These are phyloP conservation scores for Malurus melanocephalus DNA, from an alignment of 2,113 vertebrate species.

Conservation along the genomic window DNA sequence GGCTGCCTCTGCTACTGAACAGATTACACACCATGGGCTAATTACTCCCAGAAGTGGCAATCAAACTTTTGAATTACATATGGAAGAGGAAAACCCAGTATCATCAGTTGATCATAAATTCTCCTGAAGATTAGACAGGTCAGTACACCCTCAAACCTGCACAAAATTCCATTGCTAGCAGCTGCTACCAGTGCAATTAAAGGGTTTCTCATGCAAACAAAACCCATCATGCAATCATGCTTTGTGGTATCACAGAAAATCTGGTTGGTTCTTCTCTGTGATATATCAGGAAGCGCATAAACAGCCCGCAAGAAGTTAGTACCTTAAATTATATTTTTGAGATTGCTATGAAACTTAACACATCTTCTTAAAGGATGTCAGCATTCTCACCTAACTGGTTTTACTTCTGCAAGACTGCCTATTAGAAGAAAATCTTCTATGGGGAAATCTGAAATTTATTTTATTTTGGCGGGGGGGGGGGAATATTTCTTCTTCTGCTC, in stretches of 20 bases:
- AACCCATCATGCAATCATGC: constrained; percentile 86
- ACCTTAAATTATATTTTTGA: background rate
- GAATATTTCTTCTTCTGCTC: background rate
- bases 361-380: background rate
- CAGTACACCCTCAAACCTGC: constrained; percentile 27
- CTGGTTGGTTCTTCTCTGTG: constrained; percentile 25
- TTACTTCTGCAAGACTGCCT: background rate
- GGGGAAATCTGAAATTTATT: background rate
- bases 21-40: background rate
- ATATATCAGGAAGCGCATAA: constrained; percentile 51
- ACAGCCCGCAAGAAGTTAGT: constrained; percentile 69
- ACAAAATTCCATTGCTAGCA: constrained; percentile 30
- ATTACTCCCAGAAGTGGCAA: constrained; percentile 16
- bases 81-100: constrained; percentile 12
- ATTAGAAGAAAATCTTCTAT: background rate
- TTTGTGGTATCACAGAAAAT: constrained; percentile 60
- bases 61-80: background rate
- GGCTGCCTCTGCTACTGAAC: background rate
- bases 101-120: background rate
- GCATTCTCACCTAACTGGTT: constrained; percentile 3
- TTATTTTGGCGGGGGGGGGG: background rate
- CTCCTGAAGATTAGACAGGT: constrained; percentile 42
- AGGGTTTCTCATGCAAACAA: constrained; percentile 77
- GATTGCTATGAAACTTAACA: background rate
- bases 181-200: constrained; percentile 23